Conservation (phyloP, 2,888 invertebrate species). For the Sabatieria punctata region DNA sequence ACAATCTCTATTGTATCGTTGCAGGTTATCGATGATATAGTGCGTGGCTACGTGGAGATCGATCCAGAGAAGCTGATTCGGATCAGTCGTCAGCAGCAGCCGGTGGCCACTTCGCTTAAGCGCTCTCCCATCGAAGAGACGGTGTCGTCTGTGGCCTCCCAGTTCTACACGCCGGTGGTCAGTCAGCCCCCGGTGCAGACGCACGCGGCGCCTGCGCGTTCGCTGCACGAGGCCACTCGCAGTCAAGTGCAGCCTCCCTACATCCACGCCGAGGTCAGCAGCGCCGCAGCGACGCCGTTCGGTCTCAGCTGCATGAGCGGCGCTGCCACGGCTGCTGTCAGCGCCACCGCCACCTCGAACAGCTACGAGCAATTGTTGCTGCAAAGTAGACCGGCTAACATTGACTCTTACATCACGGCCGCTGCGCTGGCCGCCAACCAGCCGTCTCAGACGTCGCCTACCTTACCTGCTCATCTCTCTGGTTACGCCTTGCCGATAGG, state of each 20-base stretch:
- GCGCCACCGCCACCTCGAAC: not conserved
- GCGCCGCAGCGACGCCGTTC: no score
- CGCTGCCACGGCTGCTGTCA: not conserved
- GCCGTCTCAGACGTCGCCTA: not conserved
- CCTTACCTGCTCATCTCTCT: not conserved
- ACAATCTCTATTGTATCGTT: not conserved
- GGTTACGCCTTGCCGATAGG: not conserved
- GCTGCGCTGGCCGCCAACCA: not conserved
- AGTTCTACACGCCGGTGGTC: not conserved
- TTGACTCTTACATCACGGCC: not conserved
- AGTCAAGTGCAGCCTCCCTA: not conserved
- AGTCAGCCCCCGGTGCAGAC: no score
- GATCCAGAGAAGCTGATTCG: slow-evolving; percentile 11
- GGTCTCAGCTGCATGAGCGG: no score
- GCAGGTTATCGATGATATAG: slow-evolving; percentile 11
- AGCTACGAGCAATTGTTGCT: not conserved
- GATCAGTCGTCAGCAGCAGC: slow-evolving; percentile 2
- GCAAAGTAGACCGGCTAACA: not conserved
- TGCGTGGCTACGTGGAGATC: slow-evolving; percentile 11
- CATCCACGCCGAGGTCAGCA: not conserved
- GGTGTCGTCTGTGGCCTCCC: not conserved
- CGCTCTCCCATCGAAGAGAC: not conserved
- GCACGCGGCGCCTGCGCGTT: not conserved
- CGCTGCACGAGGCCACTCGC: not conserved
- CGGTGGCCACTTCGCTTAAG: not conserved